Conservation (phyloP, 2,888 invertebrate species). For the Chironomus riparius region DNA sequence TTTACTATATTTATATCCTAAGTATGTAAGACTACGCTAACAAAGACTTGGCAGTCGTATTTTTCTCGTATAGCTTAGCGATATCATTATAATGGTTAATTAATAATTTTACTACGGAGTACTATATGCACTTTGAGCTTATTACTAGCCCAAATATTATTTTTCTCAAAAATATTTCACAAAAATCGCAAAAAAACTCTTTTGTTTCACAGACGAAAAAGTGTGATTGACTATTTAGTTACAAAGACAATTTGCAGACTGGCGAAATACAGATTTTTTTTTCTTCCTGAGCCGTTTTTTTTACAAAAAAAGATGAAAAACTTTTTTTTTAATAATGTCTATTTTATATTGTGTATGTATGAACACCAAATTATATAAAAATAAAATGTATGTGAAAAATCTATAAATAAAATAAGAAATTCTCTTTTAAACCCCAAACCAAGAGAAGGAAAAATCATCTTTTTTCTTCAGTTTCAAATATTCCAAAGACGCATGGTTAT, state of each 20-base stretch:
- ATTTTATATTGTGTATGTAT: constrained; percentile 17
- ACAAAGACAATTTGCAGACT: constrained; percentile 16
- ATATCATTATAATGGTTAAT: background rate
- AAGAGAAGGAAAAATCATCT: constrained; percentile 2
- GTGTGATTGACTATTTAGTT: constrained; percentile 9
- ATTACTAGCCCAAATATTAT: background rate
- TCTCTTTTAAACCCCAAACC: background rate
- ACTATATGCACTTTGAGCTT: background rate
- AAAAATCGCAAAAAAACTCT: background rate
- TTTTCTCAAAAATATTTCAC: background rate
- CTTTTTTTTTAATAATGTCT: constrained; percentile 18
- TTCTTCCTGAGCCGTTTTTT: background rate
- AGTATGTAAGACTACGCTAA: too few relatives aligned
- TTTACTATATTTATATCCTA: background rate
- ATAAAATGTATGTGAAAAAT: constrained; percentile 25
- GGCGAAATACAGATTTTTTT: constrained; percentile 1
- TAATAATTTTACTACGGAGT: background rate
- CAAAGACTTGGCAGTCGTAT: background rate
- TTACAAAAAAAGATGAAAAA: background rate
- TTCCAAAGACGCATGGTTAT: background rate
- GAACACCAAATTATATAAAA: constrained; percentile 20
- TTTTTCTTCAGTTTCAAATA: background rate
- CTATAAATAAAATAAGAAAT: constrained; percentile 16
- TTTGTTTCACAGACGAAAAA: background rate
- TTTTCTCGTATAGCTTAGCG: background rate